Base-by-base conservation (phyloP, 1,140 invertebrate genomes). In the Leptonema lineaticorne region DNA sequence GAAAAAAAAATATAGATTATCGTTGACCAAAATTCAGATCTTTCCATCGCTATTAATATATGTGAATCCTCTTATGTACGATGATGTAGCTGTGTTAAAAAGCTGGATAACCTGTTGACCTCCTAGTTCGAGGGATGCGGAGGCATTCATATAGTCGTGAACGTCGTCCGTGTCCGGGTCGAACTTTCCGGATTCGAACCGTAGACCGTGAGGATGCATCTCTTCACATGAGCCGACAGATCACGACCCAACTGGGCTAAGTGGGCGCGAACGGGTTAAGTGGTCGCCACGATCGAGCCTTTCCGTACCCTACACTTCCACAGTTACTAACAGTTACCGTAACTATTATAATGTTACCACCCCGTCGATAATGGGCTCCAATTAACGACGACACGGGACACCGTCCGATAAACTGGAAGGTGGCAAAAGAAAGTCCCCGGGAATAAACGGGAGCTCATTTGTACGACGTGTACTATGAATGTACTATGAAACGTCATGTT, bases 171-270 rank as follows among this genome's bases (percentile, higher is more conserved):
- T n/a, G n/a, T n/a, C 60, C 48, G 60, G 29, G 28, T 48, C 46
- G 16, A 18, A 20, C 46, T 48, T 48, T 48, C 46, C 20, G n/a
- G 46, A 48, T 48, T 41, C 56, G 63, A 22, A 20, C 63, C 48
- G 64, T 18, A 58, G 33, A 58, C 56, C 30, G 14, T 37, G 29
- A 8, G 27, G 64, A 37, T 27, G 65, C 65, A 41, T 67, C 65
- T n/a, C n/a, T 59, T 67, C 65, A 48, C 41, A 66, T 66, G 63
- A 46, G 58, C 63, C 63, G 63, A 22, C 16, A 28, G 65, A 67
- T 67, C 65, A 67, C 65, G 65, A 67, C 65, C 65, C 63, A 48
- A 46, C 63, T 53, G 41, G 7, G 62, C 45, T 64, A 64, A 67
- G 65, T 67, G 65, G 56, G 65, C 37, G 53, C 24, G 57, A 58